These are phyloP conservation scores for Proctacanthus coquilletti DNA, from an alignment of 1,140 invertebrate species.

Conservation along the genomic window DNA sequence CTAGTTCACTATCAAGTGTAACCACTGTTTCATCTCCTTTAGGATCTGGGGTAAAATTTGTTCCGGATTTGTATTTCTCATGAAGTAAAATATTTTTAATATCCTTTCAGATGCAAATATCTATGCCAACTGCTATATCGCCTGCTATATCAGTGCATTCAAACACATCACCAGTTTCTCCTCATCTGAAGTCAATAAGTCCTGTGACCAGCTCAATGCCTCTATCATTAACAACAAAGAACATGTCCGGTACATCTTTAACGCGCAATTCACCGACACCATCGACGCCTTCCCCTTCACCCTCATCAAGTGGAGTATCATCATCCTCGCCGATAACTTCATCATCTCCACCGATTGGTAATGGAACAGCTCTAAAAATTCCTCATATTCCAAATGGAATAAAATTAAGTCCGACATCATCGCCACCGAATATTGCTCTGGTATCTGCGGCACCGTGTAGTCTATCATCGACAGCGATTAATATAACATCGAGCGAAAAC, in stretches of 20 bases:
- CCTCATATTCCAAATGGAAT: too few species aligned
- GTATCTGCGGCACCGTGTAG: neutral
- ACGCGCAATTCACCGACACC: conserved; percentile 25
- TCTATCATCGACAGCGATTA: conserved; percentile 1
- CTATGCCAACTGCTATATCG: conserved; percentile 13
- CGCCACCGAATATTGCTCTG: neutral
- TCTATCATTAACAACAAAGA: conserved; percentile 9
- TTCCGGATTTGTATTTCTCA: neutral
- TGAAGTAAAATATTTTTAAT: neutral
- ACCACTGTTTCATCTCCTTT: conserved; percentile 12
- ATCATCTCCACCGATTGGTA: too few species aligned
- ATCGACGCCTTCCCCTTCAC: conserved; percentile 21
- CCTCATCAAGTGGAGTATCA: conserved; percentile 23
- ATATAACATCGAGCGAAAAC: conserved; percentile 1
- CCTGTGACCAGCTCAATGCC: too few species aligned
- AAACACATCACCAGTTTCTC: too few species aligned
- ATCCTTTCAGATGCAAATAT: conserved; percentile 7
- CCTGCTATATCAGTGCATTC: conserved; percentile 13
- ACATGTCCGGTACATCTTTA: conserved; percentile 9
- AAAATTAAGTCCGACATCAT: too few species aligned
- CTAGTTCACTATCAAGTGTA: conserved; percentile 13
- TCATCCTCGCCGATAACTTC: conserved; percentile 25
- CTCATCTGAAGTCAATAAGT: too few species aligned
- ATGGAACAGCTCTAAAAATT: too few species aligned
- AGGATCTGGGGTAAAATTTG: conserved; percentile 12